Percentiles rank a stretch among this genome's conserved stretches.
These are phyloP conservation scores for Minunthozetes semirufus DNA, from an alignment of 2,888 invertebrate genomes.

Conservation along the genomic window DNA sequence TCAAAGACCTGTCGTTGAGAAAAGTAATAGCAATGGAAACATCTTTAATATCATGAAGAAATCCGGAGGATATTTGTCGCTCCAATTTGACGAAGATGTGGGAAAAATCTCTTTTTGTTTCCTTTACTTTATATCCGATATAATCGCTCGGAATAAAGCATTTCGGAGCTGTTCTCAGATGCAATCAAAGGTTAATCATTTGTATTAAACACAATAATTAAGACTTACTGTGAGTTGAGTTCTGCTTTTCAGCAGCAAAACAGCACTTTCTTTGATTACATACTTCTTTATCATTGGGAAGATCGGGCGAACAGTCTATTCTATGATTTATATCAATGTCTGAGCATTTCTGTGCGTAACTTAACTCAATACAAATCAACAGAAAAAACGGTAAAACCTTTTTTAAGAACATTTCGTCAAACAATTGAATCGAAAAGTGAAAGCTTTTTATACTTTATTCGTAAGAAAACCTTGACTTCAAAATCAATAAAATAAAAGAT, in stretches of 20 bases:
- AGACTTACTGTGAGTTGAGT: not conserved
- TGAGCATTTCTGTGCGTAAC: conserved; percentile 51
- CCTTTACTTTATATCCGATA: conserved; percentile 11
- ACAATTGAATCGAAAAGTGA: no score
- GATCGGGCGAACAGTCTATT: conserved; percentile 38
- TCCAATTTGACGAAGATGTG: not conserved
- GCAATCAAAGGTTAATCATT: not conserved
- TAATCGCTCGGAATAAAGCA: conserved; percentile 10
- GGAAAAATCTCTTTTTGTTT: not conserved
- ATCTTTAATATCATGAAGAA: not conserved
- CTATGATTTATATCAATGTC: conserved; percentile 52
- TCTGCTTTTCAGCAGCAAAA: not conserved
- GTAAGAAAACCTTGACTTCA: no score
- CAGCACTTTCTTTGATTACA: conserved; percentile 5
- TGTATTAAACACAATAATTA: not conserved
- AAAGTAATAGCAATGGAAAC: not conserved
- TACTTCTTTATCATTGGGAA: not conserved
- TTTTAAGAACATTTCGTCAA: no score
- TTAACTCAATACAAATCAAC: no score
- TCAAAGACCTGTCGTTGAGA: conserved; percentile 1
- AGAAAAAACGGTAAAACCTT: no score
- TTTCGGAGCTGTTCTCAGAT: not conserved
- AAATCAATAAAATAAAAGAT: no score
- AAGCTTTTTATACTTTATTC: no score
- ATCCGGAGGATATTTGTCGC: not conserved